Evolutionary conservation across 2,113 vertebrate genomes (phyloP).

Genomic region (Deroptyus accipitrinus): DNA sequence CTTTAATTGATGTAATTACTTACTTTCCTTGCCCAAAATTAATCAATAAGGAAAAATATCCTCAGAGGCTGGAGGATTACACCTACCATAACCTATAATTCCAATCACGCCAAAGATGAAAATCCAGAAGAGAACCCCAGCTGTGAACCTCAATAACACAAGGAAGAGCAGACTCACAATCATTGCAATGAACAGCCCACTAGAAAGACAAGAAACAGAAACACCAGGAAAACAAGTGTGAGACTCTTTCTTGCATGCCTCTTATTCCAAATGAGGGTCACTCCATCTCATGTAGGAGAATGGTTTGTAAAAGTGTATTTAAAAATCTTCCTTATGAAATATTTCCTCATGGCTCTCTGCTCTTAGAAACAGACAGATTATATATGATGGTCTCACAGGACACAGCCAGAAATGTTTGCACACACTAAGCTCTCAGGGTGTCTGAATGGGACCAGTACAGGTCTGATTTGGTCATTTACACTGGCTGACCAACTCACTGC

Average conservation of each 20-base stretch:
- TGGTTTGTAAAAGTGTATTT: neutral
- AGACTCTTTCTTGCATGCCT: neutral
- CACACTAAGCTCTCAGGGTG: neutral
- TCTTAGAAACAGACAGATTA: neutral
- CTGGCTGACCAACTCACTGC: neutral
- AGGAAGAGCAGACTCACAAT: slow-evolving; percentile 89
- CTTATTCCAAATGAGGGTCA: neutral
- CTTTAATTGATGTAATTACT: neutral
- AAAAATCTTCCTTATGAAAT: neutral
- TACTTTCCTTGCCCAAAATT: neutral
- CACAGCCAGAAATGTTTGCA: neutral
- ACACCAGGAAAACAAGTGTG: neutral
- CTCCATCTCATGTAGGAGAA: neutral
- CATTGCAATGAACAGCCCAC: slow-evolving; percentile 90
- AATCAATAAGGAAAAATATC: neutral
- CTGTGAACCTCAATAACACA: slow-evolving; percentile 87
- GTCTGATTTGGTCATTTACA: neutral
- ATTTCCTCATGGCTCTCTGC: neutral
- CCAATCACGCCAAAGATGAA: slow-evolving; percentile 85
- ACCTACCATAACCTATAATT: slow-evolving; percentile 88
- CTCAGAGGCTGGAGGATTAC: neutral
- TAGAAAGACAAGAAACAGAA: slow-evolving; percentile 63
- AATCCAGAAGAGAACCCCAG: slow-evolving; percentile 90
- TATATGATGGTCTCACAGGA: neutral
- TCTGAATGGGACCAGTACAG: neutral